Conservation (phyloP, 1,140 invertebrate species). For the Pachyrhynchus sulphureomaculatus region DNA sequence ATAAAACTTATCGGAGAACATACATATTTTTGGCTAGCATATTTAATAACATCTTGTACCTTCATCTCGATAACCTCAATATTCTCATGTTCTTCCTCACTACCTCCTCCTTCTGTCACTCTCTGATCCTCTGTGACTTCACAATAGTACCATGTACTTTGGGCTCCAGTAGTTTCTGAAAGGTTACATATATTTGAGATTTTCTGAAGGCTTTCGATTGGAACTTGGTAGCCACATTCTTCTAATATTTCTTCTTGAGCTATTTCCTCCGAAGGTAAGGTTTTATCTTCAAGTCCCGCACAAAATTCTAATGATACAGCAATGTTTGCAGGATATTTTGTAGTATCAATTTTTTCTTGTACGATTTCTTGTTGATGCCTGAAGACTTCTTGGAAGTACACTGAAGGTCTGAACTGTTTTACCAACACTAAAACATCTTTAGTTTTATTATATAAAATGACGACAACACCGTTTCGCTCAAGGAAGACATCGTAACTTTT, state of each 20-base stretch:
- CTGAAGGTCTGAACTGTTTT: slow-evolving; percentile 85
- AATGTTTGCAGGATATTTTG: slow-evolving; percentile 67
- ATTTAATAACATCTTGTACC: slow-evolving; percentile 68
- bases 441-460: slow-evolving; percentile 80
- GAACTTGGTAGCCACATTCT: slow-evolving; percentile 92
- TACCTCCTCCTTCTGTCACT: slow-evolving; percentile 59
- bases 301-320: slow-evolving; percentile 90
- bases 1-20: slow-evolving; percentile 77
- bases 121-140: slow-evolving; percentile 92
- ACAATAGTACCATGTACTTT: slow-evolving; percentile 82
- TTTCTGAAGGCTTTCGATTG: slow-evolving; percentile 64
- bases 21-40: slow-evolving; percentile 65
- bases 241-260: slow-evolving; percentile 86
- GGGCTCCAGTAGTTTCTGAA: slow-evolving; percentile 73
- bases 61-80: slow-evolving; percentile 87
- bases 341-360: slow-evolving; percentile 62
- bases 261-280: slow-evolving; percentile 72
- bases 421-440: slow-evolving; percentile 82
- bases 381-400: slow-evolving; percentile 64
- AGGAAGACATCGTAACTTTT: slow-evolving; percentile 68
- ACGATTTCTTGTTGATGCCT: slow-evolving; percentile 56
- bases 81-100: slow-evolving; percentile 39
- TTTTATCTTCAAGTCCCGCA: slow-evolving; percentile 92
- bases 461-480: slow-evolving; percentile 74
- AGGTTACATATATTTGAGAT: slow-evolving; percentile 65